Percentiles rank a stretch among this genome's conserved stretches.
Conservation (phyloP, 1,140 invertebrate species). For the Pantala flavescens region DNA sequence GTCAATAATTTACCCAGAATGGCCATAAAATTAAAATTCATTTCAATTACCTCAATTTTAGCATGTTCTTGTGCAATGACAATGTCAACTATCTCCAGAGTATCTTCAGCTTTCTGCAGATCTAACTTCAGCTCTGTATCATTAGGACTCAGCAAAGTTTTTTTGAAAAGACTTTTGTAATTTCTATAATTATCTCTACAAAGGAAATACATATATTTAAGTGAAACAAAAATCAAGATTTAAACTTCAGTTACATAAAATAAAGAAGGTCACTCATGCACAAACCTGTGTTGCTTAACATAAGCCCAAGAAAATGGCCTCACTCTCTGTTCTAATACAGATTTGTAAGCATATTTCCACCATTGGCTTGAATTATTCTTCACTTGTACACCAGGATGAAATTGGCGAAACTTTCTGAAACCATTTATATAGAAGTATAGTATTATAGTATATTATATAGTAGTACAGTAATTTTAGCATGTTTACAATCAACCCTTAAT, state of each 20-base stretch:
- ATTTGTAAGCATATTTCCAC: conserved; percentile 69
- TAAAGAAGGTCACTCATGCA: background rate
- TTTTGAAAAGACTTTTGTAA: conserved; percentile 62
- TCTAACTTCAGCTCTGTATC: conserved; percentile 61
- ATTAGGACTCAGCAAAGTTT: conserved; percentile 56
- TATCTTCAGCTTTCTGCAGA: conserved; percentile 63
- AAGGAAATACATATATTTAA: conserved; percentile 15
- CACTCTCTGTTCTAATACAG: conserved; percentile 59
- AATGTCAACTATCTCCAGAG: conserved; percentile 60
- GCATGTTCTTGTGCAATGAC: conserved; percentile 69
- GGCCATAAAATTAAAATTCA: no score
- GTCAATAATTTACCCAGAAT: no score
- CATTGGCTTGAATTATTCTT: conserved; percentile 41
- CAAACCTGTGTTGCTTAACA: conserved; percentile 52
- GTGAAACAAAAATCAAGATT: background rate
- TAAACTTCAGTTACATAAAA: background rate
- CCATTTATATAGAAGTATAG: conserved; percentile 15
- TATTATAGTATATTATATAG: background rate
- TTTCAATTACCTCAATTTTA: conserved; percentile 50
- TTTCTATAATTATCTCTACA: conserved; percentile 52
- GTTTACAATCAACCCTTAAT: no score
- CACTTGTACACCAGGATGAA: conserved; percentile 36
- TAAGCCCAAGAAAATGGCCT: conserved; percentile 61
- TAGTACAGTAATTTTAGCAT: no score
- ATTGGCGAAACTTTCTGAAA: conserved; percentile 44